phyloP scores from a whole-genome alignment of 1,140 invertebrate genomes.

The Drosophila ficusphila region DNA sequence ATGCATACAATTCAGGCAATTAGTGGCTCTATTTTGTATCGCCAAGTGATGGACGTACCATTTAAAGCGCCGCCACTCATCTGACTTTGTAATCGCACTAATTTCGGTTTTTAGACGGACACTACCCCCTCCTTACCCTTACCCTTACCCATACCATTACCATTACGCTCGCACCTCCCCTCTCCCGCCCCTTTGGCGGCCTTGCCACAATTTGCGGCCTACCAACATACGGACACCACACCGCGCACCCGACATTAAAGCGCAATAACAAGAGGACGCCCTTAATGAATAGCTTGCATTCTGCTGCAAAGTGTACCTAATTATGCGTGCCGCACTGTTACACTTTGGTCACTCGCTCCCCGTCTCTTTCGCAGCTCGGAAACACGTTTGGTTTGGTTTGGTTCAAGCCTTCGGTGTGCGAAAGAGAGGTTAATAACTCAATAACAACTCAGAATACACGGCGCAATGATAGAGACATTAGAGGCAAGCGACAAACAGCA shows the following conservation, averaged over 20 bases:
- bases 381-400: slow-evolving; percentile 61
- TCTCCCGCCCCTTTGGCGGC: background rate
- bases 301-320: slow-evolving; percentile 77
- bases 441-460: slow-evolving; percentile 77
- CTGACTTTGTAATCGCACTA: slow-evolving; percentile 45
- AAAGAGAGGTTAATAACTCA: slow-evolving; percentile 69
- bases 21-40: slow-evolving; percentile 34
- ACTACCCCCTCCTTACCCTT: no score
- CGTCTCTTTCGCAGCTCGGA: background rate
- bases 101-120: slow-evolving; percentile 25
- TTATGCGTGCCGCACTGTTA: slow-evolving; percentile 72
- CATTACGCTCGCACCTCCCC: background rate
- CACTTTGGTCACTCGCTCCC: slow-evolving; percentile 14
- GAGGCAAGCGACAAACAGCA: slow-evolving; percentile 55
- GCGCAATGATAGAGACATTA: slow-evolving; percentile 80
- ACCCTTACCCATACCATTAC: no score
- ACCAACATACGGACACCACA: slow-evolving; percentile 27
- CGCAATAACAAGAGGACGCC: slow-evolving; percentile 62
- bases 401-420: slow-evolving; percentile 3
- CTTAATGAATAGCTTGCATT: slow-evolving; percentile 71
- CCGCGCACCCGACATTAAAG: slow-evolving; percentile 23
- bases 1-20: slow-evolving; percentile 19
- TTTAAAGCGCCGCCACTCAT: slow-evolving; percentile 40
- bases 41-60: slow-evolving; percentile 21
- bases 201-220: slow-evolving; percentile 31